Evolutionary conservation across 2,888 invertebrate species (phyloP).

Genomic region (Eristalinus aeneus): DNA sequence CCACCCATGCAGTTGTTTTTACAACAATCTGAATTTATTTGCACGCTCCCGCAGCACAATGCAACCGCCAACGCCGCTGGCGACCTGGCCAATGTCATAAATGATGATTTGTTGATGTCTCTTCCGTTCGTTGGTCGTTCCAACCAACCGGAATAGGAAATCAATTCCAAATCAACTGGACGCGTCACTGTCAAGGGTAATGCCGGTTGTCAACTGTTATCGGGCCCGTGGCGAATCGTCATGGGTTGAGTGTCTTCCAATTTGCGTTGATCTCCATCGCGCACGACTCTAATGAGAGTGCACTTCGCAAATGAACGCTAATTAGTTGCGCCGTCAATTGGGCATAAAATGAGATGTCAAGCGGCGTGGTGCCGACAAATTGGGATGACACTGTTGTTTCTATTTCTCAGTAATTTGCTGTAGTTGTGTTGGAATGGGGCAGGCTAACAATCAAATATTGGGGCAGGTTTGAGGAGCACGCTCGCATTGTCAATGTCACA

Average conservation of each 20-base stretch:
- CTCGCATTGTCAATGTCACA: neutral
- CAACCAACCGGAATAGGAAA: neutral
- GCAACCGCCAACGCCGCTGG: no score
- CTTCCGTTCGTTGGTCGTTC: neutral
- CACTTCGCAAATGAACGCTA: conserved; percentile 42
- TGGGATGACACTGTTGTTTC: neutral
- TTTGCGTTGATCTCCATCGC: conserved; percentile 11
- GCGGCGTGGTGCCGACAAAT: neutral
- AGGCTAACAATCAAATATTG: neutral
- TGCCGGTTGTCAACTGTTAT: neutral
- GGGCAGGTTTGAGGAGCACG: neutral
- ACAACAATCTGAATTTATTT: neutral
- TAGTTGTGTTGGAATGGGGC: neutral
- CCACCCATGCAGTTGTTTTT: neutral
- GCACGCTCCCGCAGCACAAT: neutral
- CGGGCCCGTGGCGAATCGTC: neutral
- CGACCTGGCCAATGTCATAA: no score
- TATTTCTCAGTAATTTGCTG: neutral
- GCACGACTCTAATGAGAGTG: conserved; percentile 24
- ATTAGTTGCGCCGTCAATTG: conserved; percentile 52
- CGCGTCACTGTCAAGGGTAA: neutral
- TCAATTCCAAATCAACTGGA: neutral
- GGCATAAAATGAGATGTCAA: conserved; percentile 18
- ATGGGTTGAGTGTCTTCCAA: conserved; percentile 22
- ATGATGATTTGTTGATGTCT: neutral